Evolutionary conservation across 1,140 invertebrate species (phyloP), one percentile per base, ranked within the genome.

Genomic region (Oncopodura yosiiana): DNA sequence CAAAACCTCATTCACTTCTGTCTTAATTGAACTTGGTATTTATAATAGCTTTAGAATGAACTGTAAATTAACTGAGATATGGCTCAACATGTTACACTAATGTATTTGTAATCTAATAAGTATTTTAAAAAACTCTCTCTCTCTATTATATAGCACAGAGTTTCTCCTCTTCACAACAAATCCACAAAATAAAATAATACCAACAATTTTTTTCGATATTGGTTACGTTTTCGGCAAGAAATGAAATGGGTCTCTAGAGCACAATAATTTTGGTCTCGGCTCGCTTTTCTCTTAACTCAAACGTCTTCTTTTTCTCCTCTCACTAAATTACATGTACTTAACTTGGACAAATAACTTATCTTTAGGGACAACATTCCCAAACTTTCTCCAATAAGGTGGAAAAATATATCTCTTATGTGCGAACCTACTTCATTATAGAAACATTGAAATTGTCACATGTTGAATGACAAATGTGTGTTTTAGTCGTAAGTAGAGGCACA

Each of bases 381-480:
- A 3, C 6, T 2, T n/a, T 32, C 19, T 32, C 44, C 14, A 32
- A 32, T 6, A 16, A 19, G n/a, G 37, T n/a, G 18, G 37, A 39
- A 39, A n/a, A 19, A 16, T 16, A 39, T n/a, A n/a, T n/a, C n/a
- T n/a, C n/a, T n/a, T n/a, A n/a, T n/a, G n/a, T n/a, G n/a, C n/a
- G 16, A 19, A 19, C 37, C 9, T 21, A 53, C 36, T 18, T 49
- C 53, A 56, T 49, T 56, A 50, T 39, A 45, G 51, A 56, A 56
- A 56, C 54, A 56, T 56, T 56, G 54, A 45, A 56, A 44, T 48
- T 56, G 54, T 50, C 54, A 50, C 19, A 32, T n/a, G n/a, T n/a
- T n/a, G n/a, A n/a, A n/a, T n/a, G n/a, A n/a, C n/a, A n/a, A n/a
- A n/a, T n/a, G n/a, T n/a, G n/a, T n/a, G n/a, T n/a, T n/a, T n/a